A percentile compares a stretch with the other conserved stretches of the same genome.
These are phyloP conservation scores for Cerastis rubricosa DNA, from an alignment of 2,888 invertebrate genomes.

Conservation along the genomic window DNA sequence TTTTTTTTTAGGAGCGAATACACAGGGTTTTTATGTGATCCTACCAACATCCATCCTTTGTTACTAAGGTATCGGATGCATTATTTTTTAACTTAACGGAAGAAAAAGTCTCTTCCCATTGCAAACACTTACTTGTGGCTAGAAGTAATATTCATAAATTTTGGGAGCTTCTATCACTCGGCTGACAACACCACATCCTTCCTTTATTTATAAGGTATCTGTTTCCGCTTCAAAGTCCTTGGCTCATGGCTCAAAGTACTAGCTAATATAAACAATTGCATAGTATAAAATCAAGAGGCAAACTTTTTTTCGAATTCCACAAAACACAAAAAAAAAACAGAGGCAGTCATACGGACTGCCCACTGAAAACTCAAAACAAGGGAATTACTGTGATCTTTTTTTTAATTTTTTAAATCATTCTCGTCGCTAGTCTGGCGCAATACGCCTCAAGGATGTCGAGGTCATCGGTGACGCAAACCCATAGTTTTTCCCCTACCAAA, in stretches of 20 bases:
- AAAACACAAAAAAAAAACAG: neutral
- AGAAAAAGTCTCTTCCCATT: neutral
- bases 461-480: too few relatives aligned
- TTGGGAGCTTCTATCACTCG: conserved; percentile 34
- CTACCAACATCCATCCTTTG: neutral
- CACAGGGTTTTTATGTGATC: too few relatives aligned
- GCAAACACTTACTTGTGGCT: conserved; percentile 4
- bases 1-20: neutral
- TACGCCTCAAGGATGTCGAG: too few relatives aligned
- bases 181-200: conserved; percentile 53
- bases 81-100: neutral
- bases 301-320: neutral
- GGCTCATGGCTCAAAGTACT: conserved; percentile 74
- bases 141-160: conserved; percentile 36
- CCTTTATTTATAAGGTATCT: conserved; percentile 53
- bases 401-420: too few relatives aligned
- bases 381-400: too few relatives aligned
- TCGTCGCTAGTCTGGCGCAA: too few relatives aligned
- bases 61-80: neutral
- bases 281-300: neutral
- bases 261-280: conserved; percentile 34
- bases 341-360: too few relatives aligned
- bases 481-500: too few relatives aligned
- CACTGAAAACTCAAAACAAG: too few relatives aligned
- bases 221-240: conserved; percentile 41